Evolutionary conservation across 2,113 vertebrate genomes (phyloP), one percentile per base, ranked within the genome.

Genomic region (Mirounga angustirostris): DNA sequence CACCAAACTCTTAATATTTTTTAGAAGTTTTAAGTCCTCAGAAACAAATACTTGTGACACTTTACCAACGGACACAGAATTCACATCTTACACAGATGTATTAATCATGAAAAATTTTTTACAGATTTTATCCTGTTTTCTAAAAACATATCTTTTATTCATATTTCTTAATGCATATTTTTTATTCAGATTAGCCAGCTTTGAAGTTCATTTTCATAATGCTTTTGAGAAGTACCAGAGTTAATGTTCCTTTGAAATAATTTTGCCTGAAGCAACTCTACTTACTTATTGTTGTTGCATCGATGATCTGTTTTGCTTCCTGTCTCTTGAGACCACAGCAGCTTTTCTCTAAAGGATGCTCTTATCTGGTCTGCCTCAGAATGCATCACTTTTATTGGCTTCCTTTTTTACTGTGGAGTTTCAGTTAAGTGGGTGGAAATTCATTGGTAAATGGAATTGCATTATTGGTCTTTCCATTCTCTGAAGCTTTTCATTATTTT

Each of bases 161-260:
- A n/a, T 94, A 63, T 14, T 59, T 89, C 13, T 58, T 91, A 67
- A 74, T 81, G 96, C 13, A 59, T 54, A 89, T 92, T 87, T 73
- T 74, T 85, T 95, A 74, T 80, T 96, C 50, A 80, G 22, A 91
- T 74, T 74, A 90, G 24, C 40, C 28, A 61, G 69, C n/a, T 89
- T 95, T 94, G 74, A 26, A 88, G 87, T 90, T 86, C 59, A 76
- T 92, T 97, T 96, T 97, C 89, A 93, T 82, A 84, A 50, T 97
- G 43, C 33, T 83, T 22, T 58, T 83, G 36, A 87, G 28, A 91
- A 91, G 36, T 93, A 81, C 28, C 24, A 63, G 54, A 86, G n/a
- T 95, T 95, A 52, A 71, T 92, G 2, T 78, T 84, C 61, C 26
- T 95, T 91, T 84, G 43, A 78, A 79, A 93, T 65, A 58, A 52